These are phyloP conservation scores for Chalcis sispes DNA, from an alignment of 2,888 invertebrate genomes.

Conservation along the genomic window DNA sequence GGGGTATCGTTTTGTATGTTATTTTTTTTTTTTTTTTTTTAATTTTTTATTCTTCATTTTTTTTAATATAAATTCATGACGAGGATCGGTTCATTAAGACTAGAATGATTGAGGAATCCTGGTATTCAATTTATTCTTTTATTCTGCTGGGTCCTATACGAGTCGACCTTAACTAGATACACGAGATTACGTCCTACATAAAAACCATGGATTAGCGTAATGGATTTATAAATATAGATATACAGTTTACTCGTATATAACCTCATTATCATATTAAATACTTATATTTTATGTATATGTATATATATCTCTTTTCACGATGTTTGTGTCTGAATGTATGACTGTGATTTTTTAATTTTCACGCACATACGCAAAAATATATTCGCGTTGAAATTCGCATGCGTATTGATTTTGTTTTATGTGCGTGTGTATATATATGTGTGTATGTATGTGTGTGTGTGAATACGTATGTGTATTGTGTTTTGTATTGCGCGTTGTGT, in stretches of 20 bases:
- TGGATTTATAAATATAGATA: slow-evolving; percentile 62
- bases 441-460: slow-evolving; percentile 36
- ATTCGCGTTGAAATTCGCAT: too few species aligned
- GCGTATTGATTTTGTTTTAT: neutral
- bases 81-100: slow-evolving; percentile 58
- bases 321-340: slow-evolving; percentile 3
- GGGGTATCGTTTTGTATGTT: too few species aligned
- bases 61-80: slow-evolving; percentile 48
- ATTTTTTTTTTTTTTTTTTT: too few species aligned
- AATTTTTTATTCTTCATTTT: neutral
- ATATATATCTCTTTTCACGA: slow-evolving; percentile 38
- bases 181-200: slow-evolving; percentile 59
- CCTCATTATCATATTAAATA: slow-evolving; percentile 54
- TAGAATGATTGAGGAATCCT: slow-evolving; percentile 57
- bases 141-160: slow-evolving; percentile 44
- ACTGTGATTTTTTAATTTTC: too few species aligned
- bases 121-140: slow-evolving; percentile 24
- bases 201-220: slow-evolving; percentile 62
- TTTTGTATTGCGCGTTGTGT: slow-evolving; percentile 55
- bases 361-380: too few species aligned
- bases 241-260: slow-evolving; percentile 55
- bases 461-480: slow-evolving; percentile 23
- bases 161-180: slow-evolving; percentile 55
- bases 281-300: slow-evolving; percentile 52
- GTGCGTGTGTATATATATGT: slow-evolving; percentile 15